phyloP scores from a whole-genome alignment of 2,888 invertebrate genomes.

The Tupiocoris notatus region DNA sequence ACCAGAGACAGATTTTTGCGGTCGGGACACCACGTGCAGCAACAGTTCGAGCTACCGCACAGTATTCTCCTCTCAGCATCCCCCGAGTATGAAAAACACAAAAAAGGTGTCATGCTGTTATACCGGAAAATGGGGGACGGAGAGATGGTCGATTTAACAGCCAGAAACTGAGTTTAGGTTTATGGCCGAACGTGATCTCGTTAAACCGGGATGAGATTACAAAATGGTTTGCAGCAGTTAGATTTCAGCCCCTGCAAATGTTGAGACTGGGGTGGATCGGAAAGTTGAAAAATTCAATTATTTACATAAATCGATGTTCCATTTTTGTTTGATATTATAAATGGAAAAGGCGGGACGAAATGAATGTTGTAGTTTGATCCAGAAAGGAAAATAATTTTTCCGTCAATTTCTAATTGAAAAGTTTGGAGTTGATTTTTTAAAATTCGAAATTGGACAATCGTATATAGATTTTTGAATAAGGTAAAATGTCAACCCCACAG shows the following conservation, averaged over 20 bases:
- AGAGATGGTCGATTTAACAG: conserved; percentile 8
- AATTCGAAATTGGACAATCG: too few relatives aligned
- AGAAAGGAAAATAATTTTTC: too few relatives aligned
- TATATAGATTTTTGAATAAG: too few relatives aligned
- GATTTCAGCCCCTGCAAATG: background rate
- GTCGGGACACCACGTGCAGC: conserved; percentile 7
- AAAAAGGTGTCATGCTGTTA: background rate
- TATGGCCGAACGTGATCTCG: conserved; percentile 36
- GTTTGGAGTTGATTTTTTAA: too few relatives aligned
- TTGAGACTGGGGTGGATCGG: background rate
- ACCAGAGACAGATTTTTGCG: conserved; percentile 12
- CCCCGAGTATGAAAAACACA: conserved; percentile 8
- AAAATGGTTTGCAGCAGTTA: conserved; percentile 10
- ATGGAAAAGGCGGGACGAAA: too few relatives aligned
- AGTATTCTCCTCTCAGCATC: background rate
- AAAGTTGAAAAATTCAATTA: too few relatives aligned
- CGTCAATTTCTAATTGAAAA: too few relatives aligned
- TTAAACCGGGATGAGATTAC: conserved; percentile 27
- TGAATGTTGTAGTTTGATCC: too few relatives aligned
- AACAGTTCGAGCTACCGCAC: background rate
- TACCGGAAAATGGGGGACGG: background rate
- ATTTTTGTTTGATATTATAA: too few relatives aligned
- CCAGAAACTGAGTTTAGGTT: conserved; percentile 28
- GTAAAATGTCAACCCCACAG: too few relatives aligned
- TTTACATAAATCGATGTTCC: too few relatives aligned